Percentiles rank a stretch among this genome's conserved stretches.
Conservation (phyloP, 2,888 invertebrate species). For the Ornithoptera priamus region DNA sequence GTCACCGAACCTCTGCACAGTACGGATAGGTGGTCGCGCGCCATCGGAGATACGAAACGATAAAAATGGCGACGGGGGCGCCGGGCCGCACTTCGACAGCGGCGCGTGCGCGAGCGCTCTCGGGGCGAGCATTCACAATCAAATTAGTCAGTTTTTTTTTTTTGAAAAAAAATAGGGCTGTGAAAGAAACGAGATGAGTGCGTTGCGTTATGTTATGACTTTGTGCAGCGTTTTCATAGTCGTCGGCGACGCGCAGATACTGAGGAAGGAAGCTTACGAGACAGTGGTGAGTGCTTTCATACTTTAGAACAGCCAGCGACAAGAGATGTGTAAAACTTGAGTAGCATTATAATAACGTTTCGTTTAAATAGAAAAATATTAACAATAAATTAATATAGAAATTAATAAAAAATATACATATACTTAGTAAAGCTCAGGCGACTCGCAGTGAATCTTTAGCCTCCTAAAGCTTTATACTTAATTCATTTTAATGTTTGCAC, state of each 20-base stretch:
- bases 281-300: conserved; percentile 48
- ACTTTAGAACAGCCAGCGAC: too few species aligned
- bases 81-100: conserved; percentile 17
- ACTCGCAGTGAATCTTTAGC: too few species aligned
- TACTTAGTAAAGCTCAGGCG: too few species aligned
- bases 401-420: too few species aligned
- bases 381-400: too few species aligned
- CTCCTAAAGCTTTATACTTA: not conserved
- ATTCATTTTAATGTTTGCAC: too few species aligned
- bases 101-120: conserved; percentile 28
- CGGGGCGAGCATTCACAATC: not conserved
- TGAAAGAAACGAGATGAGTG: conserved; percentile 22
- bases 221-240: conserved; percentile 38
- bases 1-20: not conserved
- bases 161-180: conserved; percentile 29
- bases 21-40: conserved; percentile 14
- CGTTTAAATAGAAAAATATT: too few species aligned
- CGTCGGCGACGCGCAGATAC: conserved; percentile 39
- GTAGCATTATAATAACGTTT: too few species aligned
- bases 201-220: conserved; percentile 29
- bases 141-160: conserved; percentile 20
- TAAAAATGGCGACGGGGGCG: conserved; percentile 17
- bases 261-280: conserved; percentile 44
- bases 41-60: conserved; percentile 14
- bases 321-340: too few species aligned